Conservation (phyloP, 2,797 vertebrate genomes). For the Parauchenoglanis punctatus region DNA sequence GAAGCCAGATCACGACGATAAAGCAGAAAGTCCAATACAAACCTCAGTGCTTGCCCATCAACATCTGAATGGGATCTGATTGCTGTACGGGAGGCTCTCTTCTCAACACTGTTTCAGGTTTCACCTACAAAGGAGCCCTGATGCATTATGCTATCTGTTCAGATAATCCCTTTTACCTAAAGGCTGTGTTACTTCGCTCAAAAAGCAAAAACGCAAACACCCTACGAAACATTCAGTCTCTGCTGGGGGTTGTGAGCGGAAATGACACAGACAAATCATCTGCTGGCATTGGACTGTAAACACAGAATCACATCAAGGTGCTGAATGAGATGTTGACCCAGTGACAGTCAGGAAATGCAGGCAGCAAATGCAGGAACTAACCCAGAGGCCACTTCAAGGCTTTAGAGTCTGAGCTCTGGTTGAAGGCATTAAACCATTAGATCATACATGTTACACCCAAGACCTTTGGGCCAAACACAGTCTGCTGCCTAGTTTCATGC, state of each 20-base stretch:
- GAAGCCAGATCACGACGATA: constrained; percentile 52
- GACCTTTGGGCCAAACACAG: not conserved
- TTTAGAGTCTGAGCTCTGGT: not conserved
- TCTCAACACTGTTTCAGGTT: constrained; percentile 53
- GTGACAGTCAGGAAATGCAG: constrained; percentile 62
- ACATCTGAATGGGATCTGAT: constrained; percentile 68
- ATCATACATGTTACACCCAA: not conserved
- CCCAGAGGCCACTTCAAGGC: constrained; percentile 40
- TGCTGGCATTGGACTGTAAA: constrained; percentile 67
- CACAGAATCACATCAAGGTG: constrained; percentile 63
- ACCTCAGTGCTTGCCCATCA: constrained; percentile 51
- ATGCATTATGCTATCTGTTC: constrained; percentile 63
- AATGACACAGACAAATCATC: constrained; percentile 51
- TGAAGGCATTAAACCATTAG: not conserved
- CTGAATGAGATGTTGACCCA: constrained; percentile 62
- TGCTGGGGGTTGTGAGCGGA: constrained; percentile 41
- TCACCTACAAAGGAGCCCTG: constrained; percentile 63
- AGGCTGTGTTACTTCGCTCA: constrained; percentile 44
- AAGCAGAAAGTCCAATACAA: constrained; percentile 65
- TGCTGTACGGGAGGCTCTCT: constrained; percentile 58
- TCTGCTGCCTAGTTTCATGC: not conserved
- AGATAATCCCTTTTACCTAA: constrained; percentile 46
- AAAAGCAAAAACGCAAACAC: constrained; percentile 49
- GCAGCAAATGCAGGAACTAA: constrained; percentile 45
- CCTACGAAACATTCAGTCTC: constrained; percentile 43